Conservation (phyloP, 35 echinoderm and acorn worm genomes). For the Ophioderma brevispina region DNA sequence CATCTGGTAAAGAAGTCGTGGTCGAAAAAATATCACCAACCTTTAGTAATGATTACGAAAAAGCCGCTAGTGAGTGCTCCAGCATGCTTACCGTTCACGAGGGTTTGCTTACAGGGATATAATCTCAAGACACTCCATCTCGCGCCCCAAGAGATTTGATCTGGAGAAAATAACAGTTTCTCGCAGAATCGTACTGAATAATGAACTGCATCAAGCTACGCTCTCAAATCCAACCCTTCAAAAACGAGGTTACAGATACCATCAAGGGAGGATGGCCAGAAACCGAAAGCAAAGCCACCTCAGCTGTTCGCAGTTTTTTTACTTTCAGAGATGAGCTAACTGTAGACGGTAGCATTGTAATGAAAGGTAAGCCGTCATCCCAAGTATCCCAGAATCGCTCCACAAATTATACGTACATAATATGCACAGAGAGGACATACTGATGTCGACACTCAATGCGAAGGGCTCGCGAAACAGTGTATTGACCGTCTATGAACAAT, state of each 20-base stretch:
- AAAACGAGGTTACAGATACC: neutral
- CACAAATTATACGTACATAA: neutral
- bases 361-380: constrained; percentile 36
- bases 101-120: constrained; percentile 52
- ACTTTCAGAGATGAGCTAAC: constrained; percentile 10
- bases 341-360: neutral
- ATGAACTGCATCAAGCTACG: neutral
- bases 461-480: constrained; percentile 18
- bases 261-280: constrained; percentile 18
- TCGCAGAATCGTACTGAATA: constrained; percentile 34
- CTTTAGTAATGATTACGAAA: constrained; percentile 44
- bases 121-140: constrained; percentile 46
- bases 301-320: neutral
- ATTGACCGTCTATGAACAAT: constrained; percentile 37
- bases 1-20: neutral
- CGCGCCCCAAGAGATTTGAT: too few species aligned
- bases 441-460: constrained; percentile 16
- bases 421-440: constrained; percentile 31
- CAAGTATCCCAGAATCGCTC: constrained; percentile 14
- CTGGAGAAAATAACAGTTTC: constrained; percentile 24
- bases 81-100: constrained; percentile 48
- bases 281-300: neutral
- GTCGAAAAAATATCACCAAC: constrained; percentile 41
- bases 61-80: constrained; percentile 32
- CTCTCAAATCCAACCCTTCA: neutral